Percentiles rank a stretch among this genome's conserved stretches.
Conservation (phyloP, 2,113 vertebrate genomes). For the Microtus montanus region DNA sequence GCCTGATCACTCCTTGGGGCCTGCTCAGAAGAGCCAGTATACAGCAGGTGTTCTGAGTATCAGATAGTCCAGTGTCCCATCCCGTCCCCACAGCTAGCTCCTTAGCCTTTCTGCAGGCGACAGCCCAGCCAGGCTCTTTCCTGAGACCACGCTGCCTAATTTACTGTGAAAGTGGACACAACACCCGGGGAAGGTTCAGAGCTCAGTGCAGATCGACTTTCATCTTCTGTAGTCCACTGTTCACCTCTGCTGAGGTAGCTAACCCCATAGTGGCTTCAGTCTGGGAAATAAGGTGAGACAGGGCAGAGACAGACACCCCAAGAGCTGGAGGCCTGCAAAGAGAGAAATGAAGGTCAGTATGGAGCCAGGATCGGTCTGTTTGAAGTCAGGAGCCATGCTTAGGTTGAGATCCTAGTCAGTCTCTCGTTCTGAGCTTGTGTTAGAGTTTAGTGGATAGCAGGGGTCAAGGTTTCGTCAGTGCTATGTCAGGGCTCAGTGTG, state of each 20-base stretch:
- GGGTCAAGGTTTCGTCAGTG: not conserved
- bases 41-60: not conserved
- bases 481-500: not conserved
- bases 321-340: not conserved
- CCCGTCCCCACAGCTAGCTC: accelerated
- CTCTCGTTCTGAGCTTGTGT: not conserved
- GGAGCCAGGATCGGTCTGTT: not conserved
- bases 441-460: not conserved
- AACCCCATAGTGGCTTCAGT: not conserved
- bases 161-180: not conserved
- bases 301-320: accelerated
- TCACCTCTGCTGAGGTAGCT: not conserved
- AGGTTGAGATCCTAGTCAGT: not conserved
- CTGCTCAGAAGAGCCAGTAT: not conserved
- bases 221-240: not conserved
- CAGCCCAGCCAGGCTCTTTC: not conserved
- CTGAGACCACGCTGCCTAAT: accelerated
- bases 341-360: not conserved
- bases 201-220: accelerated
- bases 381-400: not conserved
- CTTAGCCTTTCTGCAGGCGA: accelerated
- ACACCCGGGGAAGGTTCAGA: not conserved
- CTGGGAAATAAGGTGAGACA: not conserved
- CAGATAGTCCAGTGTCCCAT: not conserved
- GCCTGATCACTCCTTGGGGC: not conserved